These are phyloP conservation scores for Ophion slaviceki DNA, from an alignment of 2,888 invertebrate species.

Conservation along the genomic window DNA sequence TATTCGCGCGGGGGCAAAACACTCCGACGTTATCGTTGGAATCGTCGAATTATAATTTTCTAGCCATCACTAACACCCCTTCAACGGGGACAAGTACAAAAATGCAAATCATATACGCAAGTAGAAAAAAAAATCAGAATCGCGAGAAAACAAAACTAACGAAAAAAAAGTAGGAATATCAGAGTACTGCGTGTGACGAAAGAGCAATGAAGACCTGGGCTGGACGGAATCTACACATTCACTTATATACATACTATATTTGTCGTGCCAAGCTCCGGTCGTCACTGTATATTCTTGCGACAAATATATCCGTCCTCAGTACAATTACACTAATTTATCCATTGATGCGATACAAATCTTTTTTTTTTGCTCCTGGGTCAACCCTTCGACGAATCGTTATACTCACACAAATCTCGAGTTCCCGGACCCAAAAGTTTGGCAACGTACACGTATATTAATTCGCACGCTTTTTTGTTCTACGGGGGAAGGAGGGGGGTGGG, in stretches of 20 bases:
- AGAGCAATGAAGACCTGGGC: conserved; percentile 76
- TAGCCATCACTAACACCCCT: conserved; percentile 45
- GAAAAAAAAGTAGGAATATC: conserved; percentile 37
- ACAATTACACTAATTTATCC: conserved; percentile 52
- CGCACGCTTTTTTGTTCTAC: conserved; percentile 77
- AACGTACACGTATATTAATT: conserved; percentile 81
- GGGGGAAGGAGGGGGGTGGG: conserved; percentile 4
- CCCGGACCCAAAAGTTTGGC: conserved; percentile 77
- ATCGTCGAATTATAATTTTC: conserved; percentile 45
- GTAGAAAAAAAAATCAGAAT: conserved; percentile 5
- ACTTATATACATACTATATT: conserved; percentile 81
- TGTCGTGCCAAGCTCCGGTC: conserved; percentile 81
- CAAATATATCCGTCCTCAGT: conserved; percentile 22
- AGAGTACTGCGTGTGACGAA: conserved; percentile 54
- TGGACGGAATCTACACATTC: conserved; percentile 83
- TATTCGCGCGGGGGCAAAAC: conserved; percentile 39
- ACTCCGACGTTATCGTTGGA: conserved; percentile 53
- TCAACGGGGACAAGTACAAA: conserved; percentile 29
- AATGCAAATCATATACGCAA: not conserved
- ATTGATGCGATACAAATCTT: conserved; percentile 43
- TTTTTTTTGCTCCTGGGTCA: conserved; percentile 20
- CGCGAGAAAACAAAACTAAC: conserved; percentile 36
- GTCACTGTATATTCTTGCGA: conserved; percentile 68
- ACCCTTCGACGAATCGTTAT: conserved; percentile 13
- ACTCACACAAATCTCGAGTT: conserved; percentile 39